Percentiles rank a stretch among this genome's conserved stretches.
Conservation (phyloP, 1,140 invertebrate species). For the Stegodyphus dumicola region DNA sequence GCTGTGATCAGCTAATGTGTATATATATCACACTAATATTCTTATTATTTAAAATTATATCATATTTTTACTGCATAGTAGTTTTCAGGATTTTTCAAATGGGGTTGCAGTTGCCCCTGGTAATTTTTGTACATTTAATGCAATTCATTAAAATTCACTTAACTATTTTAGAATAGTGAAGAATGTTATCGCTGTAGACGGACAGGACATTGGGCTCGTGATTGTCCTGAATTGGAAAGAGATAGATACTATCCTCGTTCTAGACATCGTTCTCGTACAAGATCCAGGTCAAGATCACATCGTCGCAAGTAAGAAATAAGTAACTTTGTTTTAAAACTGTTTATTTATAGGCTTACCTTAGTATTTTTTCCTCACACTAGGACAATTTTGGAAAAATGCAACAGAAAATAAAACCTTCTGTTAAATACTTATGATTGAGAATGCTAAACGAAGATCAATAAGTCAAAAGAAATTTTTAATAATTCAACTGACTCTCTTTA, state of each 20-base stretch:
- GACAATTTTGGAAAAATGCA: no score
- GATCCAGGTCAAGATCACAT: constrained; percentile 57
- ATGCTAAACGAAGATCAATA: no score
- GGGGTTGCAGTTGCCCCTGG: no score
- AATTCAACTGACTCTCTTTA: no score
- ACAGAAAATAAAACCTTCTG: no score
- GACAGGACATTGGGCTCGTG: constrained; percentile 69
- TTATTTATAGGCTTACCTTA: no score
- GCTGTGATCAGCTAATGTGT: no score
- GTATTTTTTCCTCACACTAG: no score
- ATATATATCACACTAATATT: no score
- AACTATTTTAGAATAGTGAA: constrained; percentile 66
- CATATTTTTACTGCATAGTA: neutral
- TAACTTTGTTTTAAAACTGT: neutral
- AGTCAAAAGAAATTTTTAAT: no score
- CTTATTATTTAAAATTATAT: neutral
- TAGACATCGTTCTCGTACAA: constrained; percentile 53
- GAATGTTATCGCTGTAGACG: constrained; percentile 70
- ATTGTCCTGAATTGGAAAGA: constrained; percentile 67
- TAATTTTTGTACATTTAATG: neutral
- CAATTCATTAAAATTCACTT: neutral
- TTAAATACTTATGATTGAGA: no score
- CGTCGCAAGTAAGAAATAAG: neutral
- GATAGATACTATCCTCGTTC: constrained; percentile 53
- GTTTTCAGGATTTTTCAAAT: no score